phyloP scores from a whole-genome alignment of 2,797 vertebrate genomes.

The Glyptemys insculpta region DNA sequence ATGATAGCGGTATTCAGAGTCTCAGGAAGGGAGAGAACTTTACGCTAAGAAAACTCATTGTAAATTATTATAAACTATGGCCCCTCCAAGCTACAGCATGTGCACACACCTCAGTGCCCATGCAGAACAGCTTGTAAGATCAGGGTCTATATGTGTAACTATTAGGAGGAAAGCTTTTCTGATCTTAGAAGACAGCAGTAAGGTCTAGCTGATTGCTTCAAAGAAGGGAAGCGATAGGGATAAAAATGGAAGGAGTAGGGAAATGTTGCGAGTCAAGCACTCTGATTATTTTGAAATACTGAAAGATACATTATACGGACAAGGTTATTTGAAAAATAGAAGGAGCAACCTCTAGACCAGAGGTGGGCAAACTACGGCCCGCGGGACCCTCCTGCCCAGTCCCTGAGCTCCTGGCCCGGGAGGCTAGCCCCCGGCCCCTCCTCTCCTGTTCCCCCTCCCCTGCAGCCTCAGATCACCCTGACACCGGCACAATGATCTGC shows the following conservation, averaged over 20 bases:
- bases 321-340: not conserved
- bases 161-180: not conserved
- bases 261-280: not conserved
- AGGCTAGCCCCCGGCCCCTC: too few species aligned
- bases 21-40: not conserved
- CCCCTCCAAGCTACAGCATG: constrained; percentile 27
- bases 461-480: too few species aligned
- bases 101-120: constrained; percentile 1
- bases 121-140: constrained; percentile 33
- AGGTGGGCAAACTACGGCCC: too few species aligned
- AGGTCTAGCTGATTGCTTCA: not conserved
- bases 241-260: not conserved
- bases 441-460: too few species aligned
- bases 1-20: not conserved
- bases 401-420: too few species aligned
- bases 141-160: not conserved
- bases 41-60: not conserved
- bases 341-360: not conserved
- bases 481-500: too few species aligned
- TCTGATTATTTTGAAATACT: not conserved
- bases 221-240: not conserved
- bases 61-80: not conserved
- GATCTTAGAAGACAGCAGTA: not conserved
- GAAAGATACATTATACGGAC: not conserved
- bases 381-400: too few species aligned